phyloP scores from a whole-genome alignment of 2,797 vertebrate species.

The Serranus cabrilla region DNA sequence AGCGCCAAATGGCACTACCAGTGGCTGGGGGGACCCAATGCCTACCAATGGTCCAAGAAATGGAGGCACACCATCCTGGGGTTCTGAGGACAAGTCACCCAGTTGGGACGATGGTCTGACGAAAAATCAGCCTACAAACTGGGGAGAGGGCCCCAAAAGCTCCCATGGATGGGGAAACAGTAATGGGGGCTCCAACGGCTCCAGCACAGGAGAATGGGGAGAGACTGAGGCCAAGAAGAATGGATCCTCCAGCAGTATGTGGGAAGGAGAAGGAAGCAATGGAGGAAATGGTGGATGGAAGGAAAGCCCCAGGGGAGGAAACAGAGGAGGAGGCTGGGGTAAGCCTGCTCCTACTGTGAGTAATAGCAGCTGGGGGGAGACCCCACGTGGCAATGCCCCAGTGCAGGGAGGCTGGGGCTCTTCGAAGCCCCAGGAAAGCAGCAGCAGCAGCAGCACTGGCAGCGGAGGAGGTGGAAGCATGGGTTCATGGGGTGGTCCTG shows the following conservation, averaged over 20 bases:
- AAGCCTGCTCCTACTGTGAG: slow-evolving; percentile 78
- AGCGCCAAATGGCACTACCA: slow-evolving; percentile 88
- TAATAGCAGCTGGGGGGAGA: slow-evolving; percentile 84
- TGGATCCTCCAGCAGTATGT: slow-evolving; percentile 86
- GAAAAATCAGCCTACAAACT: slow-evolving; percentile 91
- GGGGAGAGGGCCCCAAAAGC: slow-evolving; percentile 92
- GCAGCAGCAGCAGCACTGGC: slow-evolving; percentile 80
- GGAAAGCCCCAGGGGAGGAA: slow-evolving; percentile 89
- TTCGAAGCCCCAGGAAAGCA: slow-evolving; percentile 92
- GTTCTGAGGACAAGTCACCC: slow-evolving; percentile 93
- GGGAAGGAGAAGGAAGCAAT: slow-evolving; percentile 91
- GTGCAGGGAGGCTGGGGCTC: slow-evolving; percentile 90
- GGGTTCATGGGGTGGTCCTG: slow-evolving; percentile 92
- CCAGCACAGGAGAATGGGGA: slow-evolving; percentile 89
- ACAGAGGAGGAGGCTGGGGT: slow-evolving; percentile 78
- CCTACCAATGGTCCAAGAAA: slow-evolving; percentile 90
- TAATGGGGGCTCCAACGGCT: slow-evolving; percentile 86
- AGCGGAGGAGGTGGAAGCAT: slow-evolving; percentile 81
- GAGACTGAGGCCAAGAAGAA: slow-evolving; percentile 92
- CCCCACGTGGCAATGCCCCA: slow-evolving; percentile 86
- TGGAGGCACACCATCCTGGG: slow-evolving; percentile 89
- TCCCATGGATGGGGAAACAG: slow-evolving; percentile 89
- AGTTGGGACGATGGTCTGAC: slow-evolving; percentile 90
- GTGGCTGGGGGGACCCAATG: slow-evolving; percentile 92
- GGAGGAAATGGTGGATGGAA: slow-evolving; percentile 92